Evolutionary conservation across 2,113 vertebrate species (phyloP), one percentile per base, ranked within the genome.

Genomic region (Amazona vittata): DNA sequence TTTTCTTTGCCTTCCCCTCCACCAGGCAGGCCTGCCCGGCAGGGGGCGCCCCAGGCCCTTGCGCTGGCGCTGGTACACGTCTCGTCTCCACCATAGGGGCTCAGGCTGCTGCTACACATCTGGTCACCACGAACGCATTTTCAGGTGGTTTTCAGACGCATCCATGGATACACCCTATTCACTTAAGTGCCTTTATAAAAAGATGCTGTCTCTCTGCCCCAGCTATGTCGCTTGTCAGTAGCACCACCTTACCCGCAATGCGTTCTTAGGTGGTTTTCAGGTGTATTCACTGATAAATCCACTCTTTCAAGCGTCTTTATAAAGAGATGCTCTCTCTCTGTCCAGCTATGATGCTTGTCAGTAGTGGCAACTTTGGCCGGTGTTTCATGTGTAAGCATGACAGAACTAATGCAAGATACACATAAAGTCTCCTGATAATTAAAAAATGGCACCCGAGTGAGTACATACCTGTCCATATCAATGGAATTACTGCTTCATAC

Each of bases 31-130:
- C 57, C 57, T 59, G 4, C 57, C 57, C 89, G 71, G 70, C 83
- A 95, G 93, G 80, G 91, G 94, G 92, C 90, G 86, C 65, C 63
- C 91, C 78, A 52, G 41, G 73, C 67, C 68, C 86, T 88, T 33
- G 25, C 31, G 0, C 10, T 6, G 29, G 47, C 21, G 21, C 21
- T 59, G 57, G 21, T 3, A 59, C 57, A 7, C 21, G 33, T 24
- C 35, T 9, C 57, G 33, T 10, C 57, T 24, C 9, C 21, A 2
- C 33, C 33, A 10, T 7, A 3, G 57, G 13, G 33, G 33, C 33
- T 59, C 57, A 10, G 57, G 33, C 57, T 15, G 57, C 33, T 59
- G 57, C 15, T 35, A 15, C 33, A 10, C 57, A 24, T 59, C 57
- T 35, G 33, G 33, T 35, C 33, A 7, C 21, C 57, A 15, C 21